phyloP scores from a whole-genome alignment of 1,140 invertebrate genomes.

The Euschistus heros region DNA sequence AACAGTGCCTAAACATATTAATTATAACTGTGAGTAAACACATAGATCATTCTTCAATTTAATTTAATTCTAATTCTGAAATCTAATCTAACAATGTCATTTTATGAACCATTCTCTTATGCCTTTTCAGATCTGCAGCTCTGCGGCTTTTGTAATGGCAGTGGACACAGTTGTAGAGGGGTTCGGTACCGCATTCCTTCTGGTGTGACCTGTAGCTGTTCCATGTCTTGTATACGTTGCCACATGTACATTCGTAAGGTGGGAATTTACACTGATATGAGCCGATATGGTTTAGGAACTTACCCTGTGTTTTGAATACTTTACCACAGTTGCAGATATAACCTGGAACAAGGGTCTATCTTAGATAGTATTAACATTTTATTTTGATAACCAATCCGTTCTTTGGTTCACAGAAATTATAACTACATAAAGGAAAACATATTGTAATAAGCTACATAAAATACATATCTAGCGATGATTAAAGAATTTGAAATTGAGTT shows the following conservation, averaged over 20 bases:
- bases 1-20: too few relatives aligned
- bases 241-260: neutral
- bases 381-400: neutral
- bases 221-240: neutral
- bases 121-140: neutral
- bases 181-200: conserved; percentile 9
- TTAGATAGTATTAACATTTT: neutral
- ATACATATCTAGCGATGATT: too few relatives aligned
- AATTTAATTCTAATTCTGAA: too few relatives aligned
- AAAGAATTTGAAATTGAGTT: too few relatives aligned
- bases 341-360: neutral
- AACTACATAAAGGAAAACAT: too few relatives aligned
- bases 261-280: neutral
- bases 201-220: neutral
- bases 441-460: too few relatives aligned
- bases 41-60: too few relatives aligned
- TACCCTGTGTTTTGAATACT: neutral
- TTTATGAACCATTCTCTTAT: neutral
- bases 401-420: too few relatives aligned
- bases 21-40: too few relatives aligned
- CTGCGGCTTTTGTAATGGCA: conserved; percentile 14
- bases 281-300: too few relatives aligned
- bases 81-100: too few relatives aligned
- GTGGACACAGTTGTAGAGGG: conserved; percentile 1
- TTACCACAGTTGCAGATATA: neutral